These are phyloP conservation scores for Drosophila nigrodunni DNA, from an alignment of 1,140 invertebrate species.

Conservation along the genomic window DNA sequence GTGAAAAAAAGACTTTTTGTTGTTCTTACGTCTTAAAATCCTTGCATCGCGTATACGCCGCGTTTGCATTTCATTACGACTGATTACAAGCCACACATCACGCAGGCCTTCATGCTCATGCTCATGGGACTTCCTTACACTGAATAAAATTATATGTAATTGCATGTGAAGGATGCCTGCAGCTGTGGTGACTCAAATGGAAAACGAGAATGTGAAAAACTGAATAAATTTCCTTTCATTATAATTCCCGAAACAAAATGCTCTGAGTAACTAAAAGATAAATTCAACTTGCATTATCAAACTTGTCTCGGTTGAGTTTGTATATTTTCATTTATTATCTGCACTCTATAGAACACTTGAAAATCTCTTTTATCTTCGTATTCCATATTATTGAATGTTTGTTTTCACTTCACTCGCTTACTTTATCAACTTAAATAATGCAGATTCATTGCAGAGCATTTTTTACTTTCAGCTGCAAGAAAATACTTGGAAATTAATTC, in stretches of 20 bases:
- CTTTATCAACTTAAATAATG: conserved; percentile 45
- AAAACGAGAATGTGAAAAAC: conserved; percentile 21
- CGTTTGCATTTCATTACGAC: conserved; percentile 69
- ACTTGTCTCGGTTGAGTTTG: not conserved
- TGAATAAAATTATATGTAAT: conserved; percentile 49
- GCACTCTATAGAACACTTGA: conserved; percentile 19
- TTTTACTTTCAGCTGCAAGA: conserved; percentile 18
- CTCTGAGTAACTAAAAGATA: conserved; percentile 8
- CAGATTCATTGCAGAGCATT: conserved; percentile 29
- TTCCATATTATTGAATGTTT: conserved; percentile 66
- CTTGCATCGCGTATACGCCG: conserved; percentile 49
- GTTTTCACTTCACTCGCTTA: conserved; percentile 39
- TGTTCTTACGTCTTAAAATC: conserved; percentile 32
- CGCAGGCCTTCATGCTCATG: conserved; percentile 13
- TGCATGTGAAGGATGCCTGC: conserved; percentile 3
- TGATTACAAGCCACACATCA: conserved; percentile 31
- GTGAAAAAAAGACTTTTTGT: conserved; percentile 21
- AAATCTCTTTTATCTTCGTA: conserved; percentile 28
- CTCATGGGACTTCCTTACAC: conserved; percentile 41
- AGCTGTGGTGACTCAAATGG: conserved; percentile 25
- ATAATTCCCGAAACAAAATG: conserved; percentile 19
- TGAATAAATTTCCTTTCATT: conserved; percentile 31
- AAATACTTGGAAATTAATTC: conserved; percentile 63
- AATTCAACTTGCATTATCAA: not conserved
- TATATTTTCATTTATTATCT: conserved; percentile 4